Evolutionary conservation across 1,140 invertebrate species (phyloP).

Genomic region (Eumaeus atala): DNA sequence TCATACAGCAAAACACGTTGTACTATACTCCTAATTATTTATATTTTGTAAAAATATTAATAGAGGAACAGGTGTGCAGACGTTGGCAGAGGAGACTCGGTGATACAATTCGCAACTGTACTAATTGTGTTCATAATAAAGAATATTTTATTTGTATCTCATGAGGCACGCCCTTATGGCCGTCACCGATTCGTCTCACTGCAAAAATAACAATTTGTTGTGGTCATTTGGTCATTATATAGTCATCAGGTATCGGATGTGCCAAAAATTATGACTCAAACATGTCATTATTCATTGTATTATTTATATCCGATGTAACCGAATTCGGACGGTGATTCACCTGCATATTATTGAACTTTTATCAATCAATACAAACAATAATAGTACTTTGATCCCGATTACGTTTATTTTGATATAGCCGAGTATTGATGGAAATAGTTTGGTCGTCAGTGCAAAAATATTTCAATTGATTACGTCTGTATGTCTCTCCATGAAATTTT

Average conservation of each 20-base stretch:
- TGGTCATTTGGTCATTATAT: conserved; percentile 39
- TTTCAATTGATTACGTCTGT: no score
- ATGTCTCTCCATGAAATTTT: no score
- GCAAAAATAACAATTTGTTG: conserved; percentile 31
- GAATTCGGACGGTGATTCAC: conserved; percentile 35
- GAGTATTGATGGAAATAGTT: no score
- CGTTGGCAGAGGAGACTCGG: conserved; percentile 46
- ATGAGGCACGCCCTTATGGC: conserved; percentile 29
- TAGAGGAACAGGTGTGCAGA: conserved; percentile 60
- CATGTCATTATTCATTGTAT: conserved; percentile 33
- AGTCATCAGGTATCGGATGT: conserved; percentile 35
- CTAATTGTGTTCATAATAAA: conserved; percentile 60
- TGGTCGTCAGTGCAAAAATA: no score
- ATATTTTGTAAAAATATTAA: conserved; percentile 67
- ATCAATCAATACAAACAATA: conserved; percentile 8
- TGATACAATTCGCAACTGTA: conserved; percentile 49
- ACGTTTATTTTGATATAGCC: no score
- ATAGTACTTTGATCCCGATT: not conserved
- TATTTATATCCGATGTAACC: conserved; percentile 40
- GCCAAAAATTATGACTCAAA: conserved; percentile 59
- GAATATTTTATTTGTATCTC: conserved; percentile 50
- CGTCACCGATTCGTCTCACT: conserved; percentile 23
- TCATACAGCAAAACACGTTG: conserved; percentile 8
- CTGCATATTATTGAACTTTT: conserved; percentile 18
- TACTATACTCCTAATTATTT: conserved; percentile 21